These are phyloP conservation scores for Colinus virginianus DNA, from an alignment of 2,113 vertebrate genomes.

Conservation along the genomic window DNA sequence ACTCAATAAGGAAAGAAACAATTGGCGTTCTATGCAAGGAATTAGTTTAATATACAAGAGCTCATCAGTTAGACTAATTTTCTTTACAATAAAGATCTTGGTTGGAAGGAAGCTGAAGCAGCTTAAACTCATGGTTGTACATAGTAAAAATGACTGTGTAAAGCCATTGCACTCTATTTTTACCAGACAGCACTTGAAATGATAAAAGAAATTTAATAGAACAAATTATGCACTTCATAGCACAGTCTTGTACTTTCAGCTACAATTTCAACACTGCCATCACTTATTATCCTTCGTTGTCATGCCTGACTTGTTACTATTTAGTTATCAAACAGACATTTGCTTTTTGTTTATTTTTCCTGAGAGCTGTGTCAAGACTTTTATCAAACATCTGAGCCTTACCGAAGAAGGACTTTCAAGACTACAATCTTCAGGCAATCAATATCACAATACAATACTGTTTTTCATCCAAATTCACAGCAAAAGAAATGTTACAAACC, in stretches of 20 bases:
- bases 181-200: background rate
- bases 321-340: background rate
- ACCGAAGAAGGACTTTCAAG: background rate
- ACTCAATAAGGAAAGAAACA: background rate
- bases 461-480: background rate
- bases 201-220: background rate
- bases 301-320: background rate
- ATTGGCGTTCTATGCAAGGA: background rate
- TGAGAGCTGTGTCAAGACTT: background rate
- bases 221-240: background rate
- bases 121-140: background rate
- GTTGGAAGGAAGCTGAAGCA: background rate
- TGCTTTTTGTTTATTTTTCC: background rate
- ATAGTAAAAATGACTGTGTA: background rate
- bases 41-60: background rate
- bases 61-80: background rate
- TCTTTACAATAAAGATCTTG: background rate
- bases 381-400: background rate
- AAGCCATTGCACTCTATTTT: background rate
- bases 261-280: background rate
- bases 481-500: background rate
- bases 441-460: background rate
- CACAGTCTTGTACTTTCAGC: background rate
- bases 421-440: background rate
- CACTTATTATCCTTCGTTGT: background rate